Evolutionary conservation across 2,797 vertebrate genomes (phyloP), one percentile per base, ranked within the genome.

Genomic region (Pelodytes ibericus): DNA sequence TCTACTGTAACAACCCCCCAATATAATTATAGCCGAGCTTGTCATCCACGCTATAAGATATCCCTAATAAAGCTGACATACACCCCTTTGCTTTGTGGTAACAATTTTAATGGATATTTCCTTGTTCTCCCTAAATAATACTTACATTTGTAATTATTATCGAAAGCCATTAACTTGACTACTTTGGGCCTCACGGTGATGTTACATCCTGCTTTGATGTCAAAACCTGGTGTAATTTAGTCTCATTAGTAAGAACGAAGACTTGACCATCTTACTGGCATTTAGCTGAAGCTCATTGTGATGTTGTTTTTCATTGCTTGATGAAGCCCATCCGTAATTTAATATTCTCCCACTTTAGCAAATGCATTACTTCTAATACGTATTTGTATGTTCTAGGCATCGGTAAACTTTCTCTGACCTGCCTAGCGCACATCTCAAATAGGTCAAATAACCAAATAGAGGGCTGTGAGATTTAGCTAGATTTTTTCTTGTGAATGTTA

Each of bases 361-460:
- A 58, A 58, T 16, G 26, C 26, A 58, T 58, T 25, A 58, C 15
- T 5, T 26, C 13, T 58, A 58, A 58, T 26, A 58, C 56, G 39
- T 64, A 24, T 22, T 64, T 36, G 36, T 64, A 13, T 24, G 49
- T 24, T 53, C n/a, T 22, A 7, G 7, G 16, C n/a, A 53, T 53
- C 49, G 8, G 20, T 53, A 53, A 53, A n/a, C 49, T 53, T 53
- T 53, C 6, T 53, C n/a, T 53, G 49, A 53, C 49, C 49, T 24
- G 49, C n/a, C 49, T 16, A 24, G 22, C 20, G 49, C 8, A 53
- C 49, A 53, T 20, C 49, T 22, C n/a, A 53, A 53, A 53, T 22
- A 22, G 8, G 49, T 24, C 20, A 53, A 53, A 22, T 20, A 53
- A 53, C 2, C 20, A 7, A 53, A 22, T 53, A 6, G 18, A 53